Evolutionary conservation across 92 coral and sea anemone species (phyloP), one percentile per base, ranked within the genome.

Genomic region (Siderastrea siderea): DNA sequence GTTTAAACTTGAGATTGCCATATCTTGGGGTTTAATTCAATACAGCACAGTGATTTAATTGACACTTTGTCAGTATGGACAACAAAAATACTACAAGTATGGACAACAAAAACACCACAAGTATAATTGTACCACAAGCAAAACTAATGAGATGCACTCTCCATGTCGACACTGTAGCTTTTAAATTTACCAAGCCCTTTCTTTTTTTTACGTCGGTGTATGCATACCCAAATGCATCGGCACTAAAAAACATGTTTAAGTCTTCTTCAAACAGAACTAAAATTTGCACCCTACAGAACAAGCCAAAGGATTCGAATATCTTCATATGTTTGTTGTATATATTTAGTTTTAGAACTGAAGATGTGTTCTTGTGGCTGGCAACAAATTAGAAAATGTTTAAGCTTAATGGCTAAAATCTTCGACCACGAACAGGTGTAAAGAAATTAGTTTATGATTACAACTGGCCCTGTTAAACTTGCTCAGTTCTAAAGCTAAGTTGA

Each of bases 101-200:
- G n/a, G n/a, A 10, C 44, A 13, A 14, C 6, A 60, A 58, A 46
- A 78, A 78, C 52, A 44, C 71, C 59, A 61, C 2, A 16, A 53
- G 43, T 15, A 68, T 19, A 81, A 68, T 67, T 8, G n/a, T 46
- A 68, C 84, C 85, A 69, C 78, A 46, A 46, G 77, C 46, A 70
- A 26, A 80, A 66, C 51, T 9, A 67, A 81, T 47, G 48, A n/a
- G 44, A 81, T 66, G 76, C 53, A 64, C 64, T 69, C 68, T 5
- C 38, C 38, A 26, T 26, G 38, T 26, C 5, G 72, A 68, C 12
- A 53, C 13, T 52, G 52, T 15, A 81, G 75, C 65, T 38, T 54
- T 68, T 12, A 26, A 43, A 10, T 67, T 67, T 67, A 38, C 10
- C 3, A 66, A 14, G 9, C 15, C n/a, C 5, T n/a, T n/a, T 64